phyloP scores from a whole-genome alignment of 1,140 invertebrate genomes.

The Armadillidium nasatum region DNA sequence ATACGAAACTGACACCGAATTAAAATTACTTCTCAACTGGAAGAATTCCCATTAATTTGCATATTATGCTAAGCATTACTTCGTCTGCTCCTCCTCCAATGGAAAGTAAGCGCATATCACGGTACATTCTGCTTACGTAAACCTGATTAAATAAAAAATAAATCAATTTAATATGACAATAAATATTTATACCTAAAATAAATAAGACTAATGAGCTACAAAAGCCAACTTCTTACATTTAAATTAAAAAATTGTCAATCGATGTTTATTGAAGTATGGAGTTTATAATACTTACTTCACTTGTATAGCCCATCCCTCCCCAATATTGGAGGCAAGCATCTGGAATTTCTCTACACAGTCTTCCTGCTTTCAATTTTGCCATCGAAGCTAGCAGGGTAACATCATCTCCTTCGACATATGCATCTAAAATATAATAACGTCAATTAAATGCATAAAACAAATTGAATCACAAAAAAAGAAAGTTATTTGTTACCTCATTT shows the following conservation, averaged over 20 bases:
- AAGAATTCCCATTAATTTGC: constrained; percentile 53
- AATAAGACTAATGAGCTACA: neutral
- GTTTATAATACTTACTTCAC: constrained; percentile 47
- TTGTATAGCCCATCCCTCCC: constrained; percentile 61
- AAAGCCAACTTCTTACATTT: neutral
- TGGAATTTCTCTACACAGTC: constrained; percentile 53
- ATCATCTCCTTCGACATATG: constrained; percentile 54
- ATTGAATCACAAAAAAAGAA: too few relatives aligned
- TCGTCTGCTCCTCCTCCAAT: constrained; percentile 59
- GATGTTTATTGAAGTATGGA: too few relatives aligned
- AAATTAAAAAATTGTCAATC: too few relatives aligned
- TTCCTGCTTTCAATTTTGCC: constrained; percentile 57
- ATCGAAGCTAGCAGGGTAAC: constrained; percentile 59
- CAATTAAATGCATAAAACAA: too few relatives aligned
- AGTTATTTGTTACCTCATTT: too few relatives aligned
- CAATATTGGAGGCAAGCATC: constrained; percentile 60
- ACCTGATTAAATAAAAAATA: constrained; percentile 46
- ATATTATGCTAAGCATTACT: constrained; percentile 58
- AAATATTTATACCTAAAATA: neutral
- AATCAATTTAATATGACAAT: neutral
- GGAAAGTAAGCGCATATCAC: constrained; percentile 54
- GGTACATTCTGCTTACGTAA: constrained; percentile 51
- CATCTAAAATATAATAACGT: constrained; percentile 45
- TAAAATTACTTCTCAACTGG: neutral
- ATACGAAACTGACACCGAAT: too few relatives aligned